phyloP scores from a whole-genome alignment of 2,888 invertebrate genomes.

The Cephus rjabovi region DNA sequence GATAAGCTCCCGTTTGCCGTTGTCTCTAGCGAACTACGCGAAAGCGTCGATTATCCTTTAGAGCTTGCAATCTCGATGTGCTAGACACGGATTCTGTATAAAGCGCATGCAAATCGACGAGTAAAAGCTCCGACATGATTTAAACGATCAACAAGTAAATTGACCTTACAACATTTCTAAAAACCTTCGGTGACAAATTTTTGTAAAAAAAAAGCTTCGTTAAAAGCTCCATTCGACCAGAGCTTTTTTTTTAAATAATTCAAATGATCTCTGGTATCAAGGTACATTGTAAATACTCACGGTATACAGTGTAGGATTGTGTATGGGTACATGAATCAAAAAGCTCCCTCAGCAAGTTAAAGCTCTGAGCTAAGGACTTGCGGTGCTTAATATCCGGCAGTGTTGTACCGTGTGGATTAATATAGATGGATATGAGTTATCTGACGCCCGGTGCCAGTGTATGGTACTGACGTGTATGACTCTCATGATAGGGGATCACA shows the following conservation, averaged over 20 bases:
- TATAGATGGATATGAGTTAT: constrained; percentile 61
- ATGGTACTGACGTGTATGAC: constrained; percentile 61
- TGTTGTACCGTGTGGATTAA: constrained; percentile 48
- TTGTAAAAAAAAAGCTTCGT: too few relatives aligned
- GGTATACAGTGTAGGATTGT: background rate
- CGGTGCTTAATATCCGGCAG: constrained; percentile 44
- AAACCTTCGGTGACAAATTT: too few relatives aligned
- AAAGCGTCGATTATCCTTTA: background rate
- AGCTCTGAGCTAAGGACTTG: constrained; percentile 15
- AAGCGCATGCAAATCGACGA: background rate
- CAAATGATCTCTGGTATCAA: background rate
- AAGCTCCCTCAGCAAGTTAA: background rate
- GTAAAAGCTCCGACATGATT: background rate
- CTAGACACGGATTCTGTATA: background rate
- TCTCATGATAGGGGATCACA: constrained; percentile 53
- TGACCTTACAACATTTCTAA: background rate
- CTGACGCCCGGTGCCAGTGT: constrained; percentile 36
- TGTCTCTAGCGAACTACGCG: background rate
- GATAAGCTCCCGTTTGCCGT: background rate
- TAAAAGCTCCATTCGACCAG: too few relatives aligned
- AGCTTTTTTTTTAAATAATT: background rate
- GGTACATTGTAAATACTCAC: background rate
- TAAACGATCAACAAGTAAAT: background rate
- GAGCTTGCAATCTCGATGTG: background rate
- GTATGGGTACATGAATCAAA: background rate